Percentiles rank a stretch among this genome's conserved stretches.
Conservation (phyloP, 2,888 invertebrate genomes). For the Agonopterix subpropinquella region DNA sequence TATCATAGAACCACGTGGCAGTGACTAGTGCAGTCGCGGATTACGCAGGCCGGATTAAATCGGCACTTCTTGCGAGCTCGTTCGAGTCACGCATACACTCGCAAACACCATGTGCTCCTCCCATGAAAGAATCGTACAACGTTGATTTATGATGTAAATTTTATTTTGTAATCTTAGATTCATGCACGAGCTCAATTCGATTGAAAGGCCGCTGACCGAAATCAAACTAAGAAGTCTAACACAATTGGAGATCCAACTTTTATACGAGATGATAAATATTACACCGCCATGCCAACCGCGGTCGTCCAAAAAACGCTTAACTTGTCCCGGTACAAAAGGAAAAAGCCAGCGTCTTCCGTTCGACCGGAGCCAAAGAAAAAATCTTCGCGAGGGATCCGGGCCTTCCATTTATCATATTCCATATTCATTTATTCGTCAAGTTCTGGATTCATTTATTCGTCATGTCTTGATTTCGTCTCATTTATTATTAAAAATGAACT, state of each 20-base stretch:
- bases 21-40: constrained; percentile 73
- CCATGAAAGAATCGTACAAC: constrained; percentile 1
- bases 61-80: constrained; percentile 43
- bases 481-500: constrained; percentile 78
- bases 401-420: constrained; percentile 75
- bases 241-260: constrained; percentile 61
- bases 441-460: constrained; percentile 78
- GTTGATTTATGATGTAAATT: constrained; percentile 7
- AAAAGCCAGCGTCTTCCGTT: constrained; percentile 75
- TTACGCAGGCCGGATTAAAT: constrained; percentile 63
- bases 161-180: constrained; percentile 1
- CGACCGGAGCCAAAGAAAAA: constrained; percentile 72
- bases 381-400: constrained; percentile 71
- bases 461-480: constrained; percentile 77
- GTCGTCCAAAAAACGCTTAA: constrained; percentile 73
- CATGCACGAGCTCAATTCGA: constrained; percentile 2
- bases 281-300: constrained; percentile 56
- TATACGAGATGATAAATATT: constrained; percentile 73
- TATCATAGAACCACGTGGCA: constrained; percentile 75
- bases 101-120: constrained; percentile 3
- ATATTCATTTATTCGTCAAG: constrained; percentile 77
- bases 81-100: constrained; percentile 31
- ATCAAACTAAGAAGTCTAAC: constrained; percentile 35
- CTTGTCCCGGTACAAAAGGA: constrained; percentile 74
- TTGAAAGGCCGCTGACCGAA: constrained; percentile 31